phyloP scores from a whole-genome alignment of 2,113 vertebrate genomes.

The Lipophrys pholis region DNA sequence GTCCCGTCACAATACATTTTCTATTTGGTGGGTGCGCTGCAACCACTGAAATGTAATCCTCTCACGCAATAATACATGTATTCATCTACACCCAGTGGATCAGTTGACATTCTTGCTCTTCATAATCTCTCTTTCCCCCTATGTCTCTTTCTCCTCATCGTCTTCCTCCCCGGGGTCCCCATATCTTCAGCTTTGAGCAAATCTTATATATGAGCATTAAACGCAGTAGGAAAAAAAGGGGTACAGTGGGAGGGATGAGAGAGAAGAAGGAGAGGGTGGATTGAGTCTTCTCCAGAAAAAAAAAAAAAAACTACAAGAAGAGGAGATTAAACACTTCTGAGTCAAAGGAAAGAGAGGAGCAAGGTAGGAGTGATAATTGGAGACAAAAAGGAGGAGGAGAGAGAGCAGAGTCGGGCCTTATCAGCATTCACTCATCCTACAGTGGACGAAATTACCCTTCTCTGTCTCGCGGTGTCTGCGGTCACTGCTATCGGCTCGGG shows the following conservation, averaged over 20 bases:
- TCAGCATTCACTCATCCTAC: constrained; percentile 67
- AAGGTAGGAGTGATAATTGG: constrained; percentile 2
- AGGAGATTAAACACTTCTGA: constrained; percentile 27
- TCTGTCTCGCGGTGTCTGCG: constrained; percentile 58
- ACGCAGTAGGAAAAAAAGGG: constrained; percentile 9
- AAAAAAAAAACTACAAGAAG: constrained; percentile 1
- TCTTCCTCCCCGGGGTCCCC: constrained; percentile 1
- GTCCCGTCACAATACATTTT: constrained; percentile 47
- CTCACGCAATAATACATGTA: constrained; percentile 62
- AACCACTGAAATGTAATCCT: constrained; percentile 65
- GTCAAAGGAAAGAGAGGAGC: constrained; percentile 11
- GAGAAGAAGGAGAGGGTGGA: constrained; percentile 4
- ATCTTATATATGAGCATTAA: constrained; percentile 20
- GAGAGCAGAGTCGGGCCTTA: constrained; percentile 44
- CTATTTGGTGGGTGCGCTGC: constrained; percentile 20
- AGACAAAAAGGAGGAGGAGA: constrained; percentile 30
- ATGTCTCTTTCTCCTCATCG: constrained; percentile 14
- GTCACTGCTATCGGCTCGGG: constrained; percentile 54
- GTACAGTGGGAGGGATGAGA: background rate
- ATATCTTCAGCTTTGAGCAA: constrained; percentile 9
- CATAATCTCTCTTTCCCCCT: constrained; percentile 40
- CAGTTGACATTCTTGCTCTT: constrained; percentile 58
- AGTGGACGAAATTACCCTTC: constrained; percentile 73
- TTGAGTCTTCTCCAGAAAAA: background rate
- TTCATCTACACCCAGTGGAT: constrained; percentile 60